These are phyloP conservation scores for Anguilla megastoma DNA, from an alignment of 2,797 vertebrate species.

Conservation along the genomic window DNA sequence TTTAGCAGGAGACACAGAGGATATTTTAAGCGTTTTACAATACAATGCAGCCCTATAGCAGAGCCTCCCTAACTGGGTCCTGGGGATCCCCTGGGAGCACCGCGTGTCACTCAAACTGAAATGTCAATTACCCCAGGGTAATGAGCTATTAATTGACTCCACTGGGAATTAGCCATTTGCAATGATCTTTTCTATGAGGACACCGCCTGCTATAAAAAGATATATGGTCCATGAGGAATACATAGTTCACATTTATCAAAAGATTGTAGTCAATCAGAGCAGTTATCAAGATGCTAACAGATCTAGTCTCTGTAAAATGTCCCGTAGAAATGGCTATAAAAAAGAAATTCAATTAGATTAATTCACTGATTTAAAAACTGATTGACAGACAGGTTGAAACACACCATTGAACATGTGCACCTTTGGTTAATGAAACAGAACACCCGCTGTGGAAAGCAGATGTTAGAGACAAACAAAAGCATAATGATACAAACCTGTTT, in stretches of 20 bases:
- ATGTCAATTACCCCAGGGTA: background rate
- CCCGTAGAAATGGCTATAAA: background rate
- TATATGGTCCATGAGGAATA: constrained; percentile 7
- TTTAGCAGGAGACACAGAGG: background rate
- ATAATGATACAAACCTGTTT: background rate
- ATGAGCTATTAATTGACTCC: background rate
- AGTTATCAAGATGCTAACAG: background rate
- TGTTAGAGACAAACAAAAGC: background rate
- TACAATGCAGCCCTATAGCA: background rate
- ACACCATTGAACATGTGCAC: background rate
- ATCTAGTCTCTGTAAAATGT: background rate
- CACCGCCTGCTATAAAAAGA: background rate
- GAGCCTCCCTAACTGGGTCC: constrained; percentile 8
- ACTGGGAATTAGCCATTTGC: background rate
- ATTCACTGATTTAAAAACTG: background rate
- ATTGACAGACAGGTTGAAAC: background rate
- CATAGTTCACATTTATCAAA: background rate
- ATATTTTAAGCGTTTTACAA: background rate
- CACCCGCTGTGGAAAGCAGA: background rate
- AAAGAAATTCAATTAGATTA: background rate
- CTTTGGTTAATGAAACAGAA: background rate
- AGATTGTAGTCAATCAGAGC: background rate
- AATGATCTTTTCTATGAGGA: background rate
- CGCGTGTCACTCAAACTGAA: background rate
- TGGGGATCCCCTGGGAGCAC: background rate